Conservation (phyloP, 2,888 invertebrate genomes). For the Acrocyrtus sp. region DNA sequence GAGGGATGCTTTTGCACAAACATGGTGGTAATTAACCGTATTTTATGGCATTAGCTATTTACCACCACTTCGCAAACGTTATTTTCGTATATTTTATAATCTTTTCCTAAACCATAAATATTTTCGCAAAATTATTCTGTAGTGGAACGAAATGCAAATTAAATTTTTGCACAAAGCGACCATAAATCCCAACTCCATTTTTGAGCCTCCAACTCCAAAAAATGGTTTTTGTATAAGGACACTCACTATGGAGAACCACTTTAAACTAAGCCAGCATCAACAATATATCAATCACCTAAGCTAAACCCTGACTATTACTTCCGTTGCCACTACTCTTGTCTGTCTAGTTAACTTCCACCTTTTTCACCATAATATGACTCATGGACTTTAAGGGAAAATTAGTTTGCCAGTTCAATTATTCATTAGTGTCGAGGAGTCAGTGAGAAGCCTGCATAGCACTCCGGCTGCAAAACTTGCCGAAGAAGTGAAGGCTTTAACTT, state of each 20-base stretch:
- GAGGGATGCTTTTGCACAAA: not conserved
- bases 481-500: not conserved
- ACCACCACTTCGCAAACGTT: not conserved
- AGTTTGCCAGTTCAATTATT: too few species aligned
- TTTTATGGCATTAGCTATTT: not conserved
- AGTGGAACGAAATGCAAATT: not conserved
- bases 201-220: slow-evolving; percentile 13
- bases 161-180: not conserved
- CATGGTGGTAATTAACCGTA: slow-evolving; percentile 2
- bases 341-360: too few species aligned
- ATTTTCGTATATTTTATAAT: not conserved
- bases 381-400: too few species aligned
- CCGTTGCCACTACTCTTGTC: too few species aligned
- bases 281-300: not conserved
- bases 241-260: not conserved
- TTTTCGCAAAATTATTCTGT: not conserved
- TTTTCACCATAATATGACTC: too few species aligned
- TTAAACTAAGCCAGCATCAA: not conserved
- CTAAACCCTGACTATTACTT: too few species aligned
- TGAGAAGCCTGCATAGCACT: too few species aligned
- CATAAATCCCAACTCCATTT: slow-evolving; percentile 22
- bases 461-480: not conserved
- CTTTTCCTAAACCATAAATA: not conserved
- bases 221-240: too few species aligned
- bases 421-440: too few species aligned